These are phyloP conservation scores for Helleia helle DNA, from an alignment of 2,888 invertebrate species.

Conservation along the genomic window DNA sequence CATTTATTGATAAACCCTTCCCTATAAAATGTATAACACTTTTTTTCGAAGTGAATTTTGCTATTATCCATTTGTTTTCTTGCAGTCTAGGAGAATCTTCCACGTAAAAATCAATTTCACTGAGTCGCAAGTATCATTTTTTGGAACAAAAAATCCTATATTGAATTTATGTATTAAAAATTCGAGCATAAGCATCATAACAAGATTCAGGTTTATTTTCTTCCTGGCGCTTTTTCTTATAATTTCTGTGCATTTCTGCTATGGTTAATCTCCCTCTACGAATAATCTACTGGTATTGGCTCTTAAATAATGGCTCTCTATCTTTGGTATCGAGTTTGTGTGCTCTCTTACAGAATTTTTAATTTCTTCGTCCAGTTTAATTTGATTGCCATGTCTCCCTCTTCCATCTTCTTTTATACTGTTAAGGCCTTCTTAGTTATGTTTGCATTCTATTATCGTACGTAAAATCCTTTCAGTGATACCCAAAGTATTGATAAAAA, in stretches of 20 bases:
- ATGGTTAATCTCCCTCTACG: background rate
- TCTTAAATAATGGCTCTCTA: constrained; percentile 13
- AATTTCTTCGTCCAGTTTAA: constrained; percentile 11
- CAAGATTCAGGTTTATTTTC: constrained; percentile 3
- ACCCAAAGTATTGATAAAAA: constrained; percentile 17
- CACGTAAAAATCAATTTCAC: constrained; percentile 10
- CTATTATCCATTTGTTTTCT: constrained; percentile 18
- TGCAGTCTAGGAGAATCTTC: constrained; percentile 5
- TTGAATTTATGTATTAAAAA: constrained; percentile 11
- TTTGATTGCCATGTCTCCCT: constrained; percentile 16
- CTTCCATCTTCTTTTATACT: constrained; percentile 11
- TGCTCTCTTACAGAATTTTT: constrained; percentile 15
- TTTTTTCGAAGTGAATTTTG: constrained; percentile 17
- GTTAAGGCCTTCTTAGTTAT: background rate
- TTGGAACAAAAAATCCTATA: constrained; percentile 10
- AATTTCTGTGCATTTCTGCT: constrained; percentile 2
- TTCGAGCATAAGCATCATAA: constrained; percentile 8
- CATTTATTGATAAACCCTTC: constrained; percentile 13
- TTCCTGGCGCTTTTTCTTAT: background rate
- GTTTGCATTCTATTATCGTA: constrained; percentile 11
- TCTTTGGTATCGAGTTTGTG: constrained; percentile 17
- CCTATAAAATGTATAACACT: constrained; percentile 18
- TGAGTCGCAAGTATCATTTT: constrained; percentile 14
- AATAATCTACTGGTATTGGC: constrained; percentile 4
- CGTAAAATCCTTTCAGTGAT: constrained; percentile 13